These are phyloP conservation scores for Batillaria attramentaria DNA, from an alignment of 1,140 invertebrate genomes.

Conservation along the genomic window DNA sequence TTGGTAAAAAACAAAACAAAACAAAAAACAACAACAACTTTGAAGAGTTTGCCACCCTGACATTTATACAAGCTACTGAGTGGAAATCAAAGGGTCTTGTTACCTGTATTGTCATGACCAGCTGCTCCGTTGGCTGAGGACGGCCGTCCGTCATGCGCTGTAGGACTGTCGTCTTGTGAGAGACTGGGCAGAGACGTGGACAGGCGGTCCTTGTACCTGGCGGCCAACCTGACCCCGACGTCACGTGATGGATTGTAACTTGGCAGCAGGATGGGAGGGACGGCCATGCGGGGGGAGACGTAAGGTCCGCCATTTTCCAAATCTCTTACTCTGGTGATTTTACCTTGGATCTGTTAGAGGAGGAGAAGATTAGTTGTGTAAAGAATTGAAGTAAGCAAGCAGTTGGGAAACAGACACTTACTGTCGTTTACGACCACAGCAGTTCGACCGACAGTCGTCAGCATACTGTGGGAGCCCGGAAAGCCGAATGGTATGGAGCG, in stretches of 20 bases:
- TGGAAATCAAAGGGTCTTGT: not conserved
- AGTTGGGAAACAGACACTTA: too few relatives aligned
- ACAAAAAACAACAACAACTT: too few relatives aligned
- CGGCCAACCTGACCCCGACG: not conserved
- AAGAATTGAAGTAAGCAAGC: too few relatives aligned
- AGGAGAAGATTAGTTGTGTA: too few relatives aligned
- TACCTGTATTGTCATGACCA: too few relatives aligned
- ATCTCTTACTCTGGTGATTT: not conserved
- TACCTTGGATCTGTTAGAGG: conserved; percentile 7
- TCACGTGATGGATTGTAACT: not conserved
- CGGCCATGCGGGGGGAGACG: not conserved
- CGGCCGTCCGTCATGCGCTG: not conserved
- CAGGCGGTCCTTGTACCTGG: not conserved
- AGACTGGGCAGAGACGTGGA: conserved; percentile 4
- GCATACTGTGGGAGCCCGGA: too few relatives aligned
- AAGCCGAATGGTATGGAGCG: too few relatives aligned
- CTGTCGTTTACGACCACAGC: too few relatives aligned
- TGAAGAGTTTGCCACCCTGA: too few relatives aligned
- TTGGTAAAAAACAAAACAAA: too few relatives aligned
- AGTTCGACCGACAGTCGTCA: too few relatives aligned
- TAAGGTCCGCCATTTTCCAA: not conserved
- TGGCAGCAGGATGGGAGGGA: not conserved
- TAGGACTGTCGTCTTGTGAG: not conserved
- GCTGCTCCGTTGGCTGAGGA: conserved; percentile 12
- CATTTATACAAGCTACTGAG: too few relatives aligned